phyloP scores from a whole-genome alignment of 2,888 invertebrate genomes.

The Laothoe populi region DNA sequence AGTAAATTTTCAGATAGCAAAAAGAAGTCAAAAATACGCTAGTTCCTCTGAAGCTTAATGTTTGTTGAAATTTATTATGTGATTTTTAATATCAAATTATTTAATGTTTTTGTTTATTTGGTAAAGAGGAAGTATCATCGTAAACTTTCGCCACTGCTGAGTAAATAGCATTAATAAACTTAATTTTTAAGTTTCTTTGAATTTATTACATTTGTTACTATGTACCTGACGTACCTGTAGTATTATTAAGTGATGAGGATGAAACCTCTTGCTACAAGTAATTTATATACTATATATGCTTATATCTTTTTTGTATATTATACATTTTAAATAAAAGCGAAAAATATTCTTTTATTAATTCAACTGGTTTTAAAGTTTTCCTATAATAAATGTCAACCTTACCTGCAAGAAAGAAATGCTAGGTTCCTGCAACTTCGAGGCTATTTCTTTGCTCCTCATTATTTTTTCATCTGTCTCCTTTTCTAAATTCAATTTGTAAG shows the following conservation, averaged over 20 bases:
- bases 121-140: not conserved
- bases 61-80: no score
- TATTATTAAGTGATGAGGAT: no score
- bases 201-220: no score
- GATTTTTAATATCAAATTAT: not conserved
- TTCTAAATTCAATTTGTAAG: conserved; percentile 89
- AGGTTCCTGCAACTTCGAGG: conserved; percentile 87
- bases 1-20: no score
- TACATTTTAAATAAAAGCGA: not conserved
- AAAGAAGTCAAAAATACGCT: no score
- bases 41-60: no score
- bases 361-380: not conserved
- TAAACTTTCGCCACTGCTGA: no score
- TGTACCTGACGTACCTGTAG: no score
- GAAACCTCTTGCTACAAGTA: no score
- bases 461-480: conserved; percentile 91
- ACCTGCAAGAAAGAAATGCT: conserved; percentile 84
- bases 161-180: no score
- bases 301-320: not conserved
- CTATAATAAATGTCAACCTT: conserved; percentile 32
- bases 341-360: not conserved
- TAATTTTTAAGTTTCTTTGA: no score
- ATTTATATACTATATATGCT: no score
- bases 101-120: not conserved
- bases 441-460: conserved; percentile 89